These are phyloP conservation scores for Habrosyne pyritoides DNA, from an alignment of 2,888 invertebrate species.

Conservation along the genomic window DNA sequence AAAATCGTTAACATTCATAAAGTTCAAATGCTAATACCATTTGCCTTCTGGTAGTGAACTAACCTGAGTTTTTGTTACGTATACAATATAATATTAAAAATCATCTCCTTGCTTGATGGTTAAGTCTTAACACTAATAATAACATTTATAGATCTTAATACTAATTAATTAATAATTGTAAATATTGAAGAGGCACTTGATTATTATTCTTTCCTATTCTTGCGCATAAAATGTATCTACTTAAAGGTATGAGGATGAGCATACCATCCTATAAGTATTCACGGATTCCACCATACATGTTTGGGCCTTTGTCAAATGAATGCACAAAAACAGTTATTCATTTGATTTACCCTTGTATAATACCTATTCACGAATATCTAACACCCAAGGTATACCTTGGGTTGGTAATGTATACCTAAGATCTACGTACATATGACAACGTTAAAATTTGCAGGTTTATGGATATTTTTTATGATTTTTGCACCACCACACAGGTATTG, in stretches of 20 bases:
- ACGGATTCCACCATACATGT: neutral
- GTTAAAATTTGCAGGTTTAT: neutral
- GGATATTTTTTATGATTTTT: neutral
- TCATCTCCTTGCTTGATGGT: neutral
- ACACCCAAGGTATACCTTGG: neutral
- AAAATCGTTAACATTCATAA: neutral
- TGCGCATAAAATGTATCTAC: neutral
- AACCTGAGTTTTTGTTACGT: neutral
- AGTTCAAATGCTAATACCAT: neutral
- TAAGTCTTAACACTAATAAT: neutral
- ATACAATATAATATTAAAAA: constrained; percentile 8
- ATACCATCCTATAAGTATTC: neutral
- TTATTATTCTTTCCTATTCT: constrained; percentile 9
- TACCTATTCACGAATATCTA: neutral
- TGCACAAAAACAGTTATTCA: neutral
- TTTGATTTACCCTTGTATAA: neutral
- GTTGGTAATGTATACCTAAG: no score
- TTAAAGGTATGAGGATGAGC: neutral
- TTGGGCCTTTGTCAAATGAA: neutral
- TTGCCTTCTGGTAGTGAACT: neutral
- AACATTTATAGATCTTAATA: constrained; percentile 9
- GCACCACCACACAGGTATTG: neutral
- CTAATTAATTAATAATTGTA: constrained; percentile 9
- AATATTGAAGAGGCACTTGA: constrained; percentile 15
- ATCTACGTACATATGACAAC: neutral